These are phyloP conservation scores for Scaptomyza montana DNA, from an alignment of 1,140 invertebrate species.

Conservation along the genomic window DNA sequence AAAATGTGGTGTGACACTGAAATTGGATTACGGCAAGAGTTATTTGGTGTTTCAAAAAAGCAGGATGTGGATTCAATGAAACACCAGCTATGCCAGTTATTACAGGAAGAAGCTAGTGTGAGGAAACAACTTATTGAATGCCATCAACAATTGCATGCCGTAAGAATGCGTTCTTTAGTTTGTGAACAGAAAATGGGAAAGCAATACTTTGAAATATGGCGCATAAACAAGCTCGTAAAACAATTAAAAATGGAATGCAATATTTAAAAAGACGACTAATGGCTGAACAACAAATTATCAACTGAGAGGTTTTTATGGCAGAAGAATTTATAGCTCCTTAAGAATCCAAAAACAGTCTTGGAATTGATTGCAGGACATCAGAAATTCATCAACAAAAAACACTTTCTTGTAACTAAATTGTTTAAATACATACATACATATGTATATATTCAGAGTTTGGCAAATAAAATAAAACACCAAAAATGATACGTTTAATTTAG, in stretches of 20 bases:
- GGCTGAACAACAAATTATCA: too few species aligned
- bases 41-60: not conserved
- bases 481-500: too few species aligned
- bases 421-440: too few species aligned
- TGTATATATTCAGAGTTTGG: too few species aligned
- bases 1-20: not conserved
- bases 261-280: not conserved
- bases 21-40: not conserved
- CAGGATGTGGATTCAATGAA: not conserved
- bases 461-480: too few species aligned
- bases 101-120: not conserved
- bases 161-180: not conserved
- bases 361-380: too few species aligned
- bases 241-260: not conserved
- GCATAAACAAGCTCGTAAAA: not conserved
- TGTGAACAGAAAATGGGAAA: not conserved
- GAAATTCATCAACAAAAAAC: too few species aligned
- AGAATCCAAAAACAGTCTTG: too few species aligned
- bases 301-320: too few species aligned
- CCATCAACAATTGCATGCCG: not conserved
- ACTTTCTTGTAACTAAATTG: too few species aligned
- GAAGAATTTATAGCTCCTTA: too few species aligned
- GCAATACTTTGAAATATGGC: slow-evolving; percentile 10
- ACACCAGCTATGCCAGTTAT: not conserved
- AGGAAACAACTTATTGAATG: not conserved